These are phyloP conservation scores for Orchesella cincta DNA, from an alignment of 1,140 invertebrate species.

Conservation along the genomic window DNA sequence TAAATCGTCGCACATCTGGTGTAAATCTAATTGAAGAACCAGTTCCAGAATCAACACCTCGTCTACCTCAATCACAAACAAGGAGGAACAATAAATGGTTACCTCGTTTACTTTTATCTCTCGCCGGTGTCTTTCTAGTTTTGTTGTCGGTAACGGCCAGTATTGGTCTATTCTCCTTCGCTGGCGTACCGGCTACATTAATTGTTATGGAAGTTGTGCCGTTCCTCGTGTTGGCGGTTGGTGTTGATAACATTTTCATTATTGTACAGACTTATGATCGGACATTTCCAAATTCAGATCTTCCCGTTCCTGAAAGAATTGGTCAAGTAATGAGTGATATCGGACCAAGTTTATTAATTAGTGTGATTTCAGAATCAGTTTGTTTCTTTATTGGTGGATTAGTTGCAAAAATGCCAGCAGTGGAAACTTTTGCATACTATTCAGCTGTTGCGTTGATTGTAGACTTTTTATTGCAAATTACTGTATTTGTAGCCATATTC, in stretches of 20 bases:
- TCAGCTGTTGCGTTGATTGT: slow-evolving; percentile 92
- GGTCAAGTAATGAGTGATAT: slow-evolving; percentile 85
- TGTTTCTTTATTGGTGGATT: slow-evolving; percentile 92
- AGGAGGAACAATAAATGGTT: background rate
- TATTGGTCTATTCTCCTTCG: slow-evolving; percentile 87
- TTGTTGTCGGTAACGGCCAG: slow-evolving; percentile 85
- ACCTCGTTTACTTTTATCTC: slow-evolving; percentile 67
- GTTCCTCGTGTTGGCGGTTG: slow-evolving; percentile 93
- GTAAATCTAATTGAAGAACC: too few relatives aligned
- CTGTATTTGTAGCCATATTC: slow-evolving; percentile 90
- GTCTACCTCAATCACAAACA: background rate
- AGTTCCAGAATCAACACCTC: too few relatives aligned
- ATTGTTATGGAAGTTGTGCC: slow-evolving; percentile 98
- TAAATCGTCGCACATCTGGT: too few relatives aligned
- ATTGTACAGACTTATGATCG: slow-evolving; percentile 84
- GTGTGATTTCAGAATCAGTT: slow-evolving; percentile 86
- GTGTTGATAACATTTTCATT: slow-evolving; percentile 99
- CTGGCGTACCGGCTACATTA: slow-evolving; percentile 84
- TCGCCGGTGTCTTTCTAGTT: slow-evolving; percentile 89
- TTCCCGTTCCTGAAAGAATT: slow-evolving; percentile 80
- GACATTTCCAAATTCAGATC: slow-evolving; percentile 63
- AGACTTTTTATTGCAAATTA: slow-evolving; percentile 96
- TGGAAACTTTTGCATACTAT: slow-evolving; percentile 92
- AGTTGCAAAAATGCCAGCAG: slow-evolving; percentile 95
- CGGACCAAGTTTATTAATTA: slow-evolving; percentile 91